A percentile compares a stretch with the other conserved stretches of the same genome.
These are phyloP conservation scores for Poicephalus gulielmi DNA, from an alignment of 2,113 vertebrate genomes.

Conservation along the genomic window DNA sequence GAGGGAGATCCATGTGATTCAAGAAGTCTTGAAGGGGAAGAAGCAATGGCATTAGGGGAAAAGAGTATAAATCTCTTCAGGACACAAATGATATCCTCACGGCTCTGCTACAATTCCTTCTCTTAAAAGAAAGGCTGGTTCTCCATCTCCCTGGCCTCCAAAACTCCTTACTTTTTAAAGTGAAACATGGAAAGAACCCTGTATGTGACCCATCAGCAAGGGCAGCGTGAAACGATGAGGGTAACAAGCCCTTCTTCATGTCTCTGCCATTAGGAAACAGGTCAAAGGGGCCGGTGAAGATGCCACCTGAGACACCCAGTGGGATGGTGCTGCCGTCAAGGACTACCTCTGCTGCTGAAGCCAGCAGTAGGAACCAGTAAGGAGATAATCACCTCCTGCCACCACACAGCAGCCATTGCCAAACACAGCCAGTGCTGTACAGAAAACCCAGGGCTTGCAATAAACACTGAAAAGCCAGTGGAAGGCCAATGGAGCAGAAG, in stretches of 20 bases:
- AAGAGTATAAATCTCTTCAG: neutral
- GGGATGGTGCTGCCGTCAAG: neutral
- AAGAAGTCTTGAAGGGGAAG: neutral
- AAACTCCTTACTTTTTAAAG: neutral
- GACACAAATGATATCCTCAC: neutral
- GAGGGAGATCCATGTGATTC: neutral
- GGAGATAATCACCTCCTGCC: neutral
- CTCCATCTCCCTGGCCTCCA: neutral
- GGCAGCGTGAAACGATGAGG: neutral
- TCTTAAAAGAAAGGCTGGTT: neutral
- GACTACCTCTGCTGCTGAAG: neutral
- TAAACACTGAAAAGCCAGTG: neutral
- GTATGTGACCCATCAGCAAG: neutral
- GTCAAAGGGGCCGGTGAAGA: neutral
- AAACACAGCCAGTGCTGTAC: neutral
- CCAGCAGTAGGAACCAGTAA: neutral
- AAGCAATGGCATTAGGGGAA: neutral
- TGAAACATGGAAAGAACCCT: neutral
- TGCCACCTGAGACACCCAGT: accelerated
- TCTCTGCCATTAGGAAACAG: neutral
- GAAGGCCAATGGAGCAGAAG: neutral
- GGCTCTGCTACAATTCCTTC: neutral
- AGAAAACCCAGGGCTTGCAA: neutral
- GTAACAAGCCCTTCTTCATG: neutral
- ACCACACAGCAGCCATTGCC: neutral